Evolutionary conservation across 2,113 vertebrate species (phyloP), one percentile per base, ranked within the genome.

Genomic region (Pelusios castaneus): DNA sequence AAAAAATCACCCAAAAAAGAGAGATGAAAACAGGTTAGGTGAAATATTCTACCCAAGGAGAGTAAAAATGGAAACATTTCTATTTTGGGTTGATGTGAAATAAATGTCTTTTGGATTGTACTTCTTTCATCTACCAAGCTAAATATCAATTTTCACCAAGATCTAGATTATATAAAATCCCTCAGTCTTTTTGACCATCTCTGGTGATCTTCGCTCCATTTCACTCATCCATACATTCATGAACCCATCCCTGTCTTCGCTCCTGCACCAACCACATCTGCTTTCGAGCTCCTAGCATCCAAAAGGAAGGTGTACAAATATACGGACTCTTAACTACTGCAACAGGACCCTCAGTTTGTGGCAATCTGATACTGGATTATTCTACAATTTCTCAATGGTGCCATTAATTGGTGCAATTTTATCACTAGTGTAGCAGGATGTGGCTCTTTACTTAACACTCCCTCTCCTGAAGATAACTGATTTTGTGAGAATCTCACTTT

Each of bases 361-460:
- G 52, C 12, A 67, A 56, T 47, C 38, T 87, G 78, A 87, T 96
- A 90, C 77, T 92, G 82, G 80, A 13, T 93, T 80, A 76, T 84
- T 45, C 38, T 93, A 80, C 51, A 76, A 27, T n/a, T n/a, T n/a
- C 41, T 25, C 41, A 43, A 10, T 43, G 70, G 41, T 43, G 22
- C 70, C 41, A 43, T 43, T 41, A 43, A 75, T 38, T 75, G 25
- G 3, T 27, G 24, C 24, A 43, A 25, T 75, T 75, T 75, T 75
- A 75, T 41, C 58, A 45, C 38, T 31, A 8, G 22, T 58, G 10
- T 92, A 91, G 58, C 67, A 94, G 80, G 22, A n/a, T 7, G 47
- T 7, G 22, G 87, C 58, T 34, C 5, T 87, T 1, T 45, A 92
- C 22, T 88, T 87, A 87, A 92, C 95, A 91, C 21, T 56, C 47